Evolutionary conservation across 2,113 vertebrate species (phyloP).

Genomic region (Chlamydotis undulata): DNA sequence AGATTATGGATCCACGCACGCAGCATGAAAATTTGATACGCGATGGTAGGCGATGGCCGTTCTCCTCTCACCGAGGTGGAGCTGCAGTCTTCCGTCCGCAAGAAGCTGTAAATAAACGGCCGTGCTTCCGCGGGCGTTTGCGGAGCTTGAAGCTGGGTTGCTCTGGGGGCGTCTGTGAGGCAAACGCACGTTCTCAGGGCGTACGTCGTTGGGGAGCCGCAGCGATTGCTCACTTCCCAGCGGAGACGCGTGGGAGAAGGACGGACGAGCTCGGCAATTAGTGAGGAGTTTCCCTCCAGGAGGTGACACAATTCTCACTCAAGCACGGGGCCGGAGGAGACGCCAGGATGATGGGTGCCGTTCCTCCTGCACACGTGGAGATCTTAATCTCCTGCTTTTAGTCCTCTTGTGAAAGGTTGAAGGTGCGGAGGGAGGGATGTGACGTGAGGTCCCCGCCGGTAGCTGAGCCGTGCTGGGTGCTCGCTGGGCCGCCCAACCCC

Average conservation of each 20-base stretch:
- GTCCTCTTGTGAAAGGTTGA: no score
- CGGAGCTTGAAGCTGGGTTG: neutral
- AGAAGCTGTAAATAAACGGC: no score
- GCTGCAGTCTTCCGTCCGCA: neutral
- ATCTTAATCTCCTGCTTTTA: neutral
- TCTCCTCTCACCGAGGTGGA: neutral
- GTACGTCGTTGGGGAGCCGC: no score
- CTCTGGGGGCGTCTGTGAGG: neutral
- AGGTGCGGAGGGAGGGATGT: no score
- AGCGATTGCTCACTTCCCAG: neutral
- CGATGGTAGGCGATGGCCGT: fast-evolving
- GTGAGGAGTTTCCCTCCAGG: neutral
- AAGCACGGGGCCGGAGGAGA: neutral
- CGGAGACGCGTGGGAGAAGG: neutral
- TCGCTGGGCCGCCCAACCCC: no score
- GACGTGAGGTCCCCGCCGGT: no score
- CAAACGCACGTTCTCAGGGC: neutral
- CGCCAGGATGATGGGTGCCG: neutral
- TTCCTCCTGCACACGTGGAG: neutral
- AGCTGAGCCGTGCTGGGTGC: no score
- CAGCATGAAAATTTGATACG: neutral
- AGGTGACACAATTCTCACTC: neutral
- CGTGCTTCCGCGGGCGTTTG: fast-evolving
- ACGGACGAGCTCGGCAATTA: neutral
- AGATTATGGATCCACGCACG: neutral